A percentile compares a stretch with the other conserved stretches of the same genome.
phyloP scores from a whole-genome alignment of 2,888 invertebrate species.

The Dascillus cervinus region DNA sequence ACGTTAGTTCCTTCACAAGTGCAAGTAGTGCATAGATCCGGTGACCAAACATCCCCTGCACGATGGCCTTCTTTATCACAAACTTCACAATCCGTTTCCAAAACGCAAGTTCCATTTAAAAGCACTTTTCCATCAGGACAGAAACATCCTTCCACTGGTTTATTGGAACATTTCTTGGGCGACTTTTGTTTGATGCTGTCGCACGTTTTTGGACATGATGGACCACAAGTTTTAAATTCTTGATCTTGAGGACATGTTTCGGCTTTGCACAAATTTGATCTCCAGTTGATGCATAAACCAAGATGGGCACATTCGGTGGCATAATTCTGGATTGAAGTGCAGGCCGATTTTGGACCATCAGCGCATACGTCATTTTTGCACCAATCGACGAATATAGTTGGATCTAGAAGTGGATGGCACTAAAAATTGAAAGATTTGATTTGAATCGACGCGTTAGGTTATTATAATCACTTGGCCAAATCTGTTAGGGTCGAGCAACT shows the following conservation, averaged over 20 bases:
- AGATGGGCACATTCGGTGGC: slow-evolving; percentile 61
- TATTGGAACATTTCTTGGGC: slow-evolving; percentile 19
- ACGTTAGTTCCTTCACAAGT: slow-evolving; percentile 56
- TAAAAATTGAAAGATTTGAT: slow-evolving; percentile 29
- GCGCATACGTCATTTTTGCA: slow-evolving; percentile 63
- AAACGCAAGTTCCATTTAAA: slow-evolving; percentile 65
- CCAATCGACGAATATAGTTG: slow-evolving; percentile 55
- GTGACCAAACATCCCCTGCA: slow-evolving; percentile 60
- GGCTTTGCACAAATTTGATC: slow-evolving; percentile 57
- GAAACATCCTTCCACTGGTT: slow-evolving; percentile 72
- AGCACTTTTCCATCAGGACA: slow-evolving; percentile 69
- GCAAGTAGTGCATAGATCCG: slow-evolving; percentile 67
- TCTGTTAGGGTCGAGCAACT: slow-evolving; percentile 48
- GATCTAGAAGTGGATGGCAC: slow-evolving; percentile 69
- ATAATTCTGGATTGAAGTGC: slow-evolving; percentile 62
- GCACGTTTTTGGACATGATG: slow-evolving; percentile 59
- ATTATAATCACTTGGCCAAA: slow-evolving; percentile 52
- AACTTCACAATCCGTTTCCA: slow-evolving; percentile 56
- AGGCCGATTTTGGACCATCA: slow-evolving; percentile 50
- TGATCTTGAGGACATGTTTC: slow-evolving; percentile 48
- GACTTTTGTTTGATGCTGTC: slow-evolving; percentile 49
- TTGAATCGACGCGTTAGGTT: background rate
- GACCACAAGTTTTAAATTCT: slow-evolving; percentile 49
- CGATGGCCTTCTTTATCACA: slow-evolving; percentile 69
- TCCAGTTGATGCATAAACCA: slow-evolving; percentile 71